phyloP scores from a whole-genome alignment of 1,140 invertebrate species.

The Calephelis nemesis region DNA sequence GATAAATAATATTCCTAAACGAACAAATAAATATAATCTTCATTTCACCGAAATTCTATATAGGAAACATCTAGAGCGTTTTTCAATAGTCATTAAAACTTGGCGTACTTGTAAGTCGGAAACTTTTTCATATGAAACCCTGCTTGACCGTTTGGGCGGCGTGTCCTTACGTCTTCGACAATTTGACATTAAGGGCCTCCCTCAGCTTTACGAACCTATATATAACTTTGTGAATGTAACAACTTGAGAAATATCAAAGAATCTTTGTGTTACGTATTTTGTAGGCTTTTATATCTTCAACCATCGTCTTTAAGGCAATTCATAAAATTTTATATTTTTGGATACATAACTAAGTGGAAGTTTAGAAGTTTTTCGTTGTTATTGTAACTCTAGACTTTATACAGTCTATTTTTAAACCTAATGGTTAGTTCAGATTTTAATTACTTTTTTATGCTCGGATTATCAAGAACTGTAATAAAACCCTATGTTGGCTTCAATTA shows the following conservation, averaged over 20 bases:
- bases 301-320: no score
- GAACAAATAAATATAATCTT: conserved; percentile 28
- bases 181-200: conserved; percentile 57
- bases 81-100: conserved; percentile 19
- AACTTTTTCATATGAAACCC: conserved; percentile 29
- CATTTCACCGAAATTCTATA: conserved; percentile 7
- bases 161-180: conserved; percentile 38
- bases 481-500: no score
- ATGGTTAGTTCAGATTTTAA: no score
- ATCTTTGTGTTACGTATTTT: conserved; percentile 32
- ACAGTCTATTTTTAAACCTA: no score
- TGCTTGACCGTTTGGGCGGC: conserved; percentile 30
- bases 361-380: no score
- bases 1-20: neutral
- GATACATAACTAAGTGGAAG: no score
- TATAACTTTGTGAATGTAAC: conserved; percentile 45
- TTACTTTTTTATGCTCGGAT: no score
- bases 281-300: no score
- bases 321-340: no score
- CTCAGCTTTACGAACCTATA: conserved; percentile 43
- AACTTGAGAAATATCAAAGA: conserved; percentile 53
- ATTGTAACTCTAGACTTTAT: no score
- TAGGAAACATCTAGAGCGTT: neutral
- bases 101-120: conserved; percentile 14
- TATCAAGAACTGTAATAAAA: no score